phyloP scores from a whole-genome alignment of 2,888 invertebrate species.

The Microplitis deprimator region DNA sequence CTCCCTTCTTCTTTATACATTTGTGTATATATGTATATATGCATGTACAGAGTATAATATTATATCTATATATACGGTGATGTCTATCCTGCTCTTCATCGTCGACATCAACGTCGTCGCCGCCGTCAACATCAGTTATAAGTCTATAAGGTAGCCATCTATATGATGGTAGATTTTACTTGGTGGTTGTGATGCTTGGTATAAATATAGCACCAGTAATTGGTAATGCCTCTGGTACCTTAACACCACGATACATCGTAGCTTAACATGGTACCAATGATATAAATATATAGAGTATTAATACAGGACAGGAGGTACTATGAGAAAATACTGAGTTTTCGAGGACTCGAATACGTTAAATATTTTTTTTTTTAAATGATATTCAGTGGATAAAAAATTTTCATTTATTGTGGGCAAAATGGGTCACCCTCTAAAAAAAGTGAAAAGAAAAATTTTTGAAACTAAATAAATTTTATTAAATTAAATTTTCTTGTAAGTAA shows the following conservation, averaged over 20 bases:
- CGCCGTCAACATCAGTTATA: slow-evolving; percentile 33
- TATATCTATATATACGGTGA: neutral
- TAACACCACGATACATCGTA: slow-evolving; percentile 9
- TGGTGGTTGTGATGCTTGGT: slow-evolving; percentile 14
- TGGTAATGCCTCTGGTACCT: slow-evolving; percentile 24
- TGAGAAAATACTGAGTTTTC: too few species aligned
- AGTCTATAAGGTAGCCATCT: slow-evolving; percentile 3
- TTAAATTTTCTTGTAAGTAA: too few species aligned
- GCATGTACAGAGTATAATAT: slow-evolving; percentile 8
- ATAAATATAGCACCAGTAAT: slow-evolving; percentile 35
- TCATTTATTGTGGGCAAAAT: too few species aligned
- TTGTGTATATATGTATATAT: neutral
- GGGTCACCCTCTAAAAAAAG: too few species aligned
- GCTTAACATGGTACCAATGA: slow-evolving; percentile 3
- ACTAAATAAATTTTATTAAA: too few species aligned
- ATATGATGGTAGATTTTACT: neutral
- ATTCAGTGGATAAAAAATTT: too few species aligned
- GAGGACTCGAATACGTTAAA: too few species aligned
- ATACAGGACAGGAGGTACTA: too few species aligned
- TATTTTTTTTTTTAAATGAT: too few species aligned
- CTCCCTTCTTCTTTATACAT: slow-evolving; percentile 38
- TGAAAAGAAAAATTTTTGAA: too few species aligned
- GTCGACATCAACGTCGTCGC: slow-evolving; percentile 15
- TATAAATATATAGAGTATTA: neutral
- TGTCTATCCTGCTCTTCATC: slow-evolving; percentile 19